phyloP scores from a whole-genome alignment of 2,113 vertebrate genomes.

The Sciurus niger region DNA sequence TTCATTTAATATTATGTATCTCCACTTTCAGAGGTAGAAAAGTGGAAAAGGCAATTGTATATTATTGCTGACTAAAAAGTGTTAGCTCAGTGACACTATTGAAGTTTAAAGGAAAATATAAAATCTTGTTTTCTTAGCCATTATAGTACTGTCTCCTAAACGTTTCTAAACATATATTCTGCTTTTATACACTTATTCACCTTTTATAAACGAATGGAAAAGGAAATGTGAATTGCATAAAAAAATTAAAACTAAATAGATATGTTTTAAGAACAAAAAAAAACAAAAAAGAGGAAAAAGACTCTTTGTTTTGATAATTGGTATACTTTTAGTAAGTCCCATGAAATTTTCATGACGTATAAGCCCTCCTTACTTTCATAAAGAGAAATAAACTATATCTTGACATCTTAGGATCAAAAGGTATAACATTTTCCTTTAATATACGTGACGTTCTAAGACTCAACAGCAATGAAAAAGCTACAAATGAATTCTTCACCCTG shows the following conservation, averaged over 20 bases:
- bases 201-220: neutral
- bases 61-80: neutral
- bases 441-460: conserved; percentile 54
- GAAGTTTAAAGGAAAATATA: neutral
- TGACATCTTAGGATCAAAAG: conserved; percentile 62
- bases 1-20: neutral
- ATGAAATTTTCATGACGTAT: neutral
- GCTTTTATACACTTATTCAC: neutral
- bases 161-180: conserved; percentile 2
- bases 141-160: neutral
- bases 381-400: neutral
- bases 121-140: neutral
- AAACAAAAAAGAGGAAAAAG: neutral
- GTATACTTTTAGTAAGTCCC: neutral
- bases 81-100: neutral
- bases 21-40: neutral
- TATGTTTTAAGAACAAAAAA: neutral
- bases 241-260: neutral
- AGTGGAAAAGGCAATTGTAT: neutral
- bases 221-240: neutral
- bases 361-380: neutral
- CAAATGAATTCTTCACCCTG: conserved; percentile 73
- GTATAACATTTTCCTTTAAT: conserved; percentile 61
- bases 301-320: conserved; percentile 6
- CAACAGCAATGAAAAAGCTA: conserved; percentile 57